Base-by-base conservation (phyloP, 1,140 invertebrate genomes). In the Leptinotarsa defecta region DNA sequence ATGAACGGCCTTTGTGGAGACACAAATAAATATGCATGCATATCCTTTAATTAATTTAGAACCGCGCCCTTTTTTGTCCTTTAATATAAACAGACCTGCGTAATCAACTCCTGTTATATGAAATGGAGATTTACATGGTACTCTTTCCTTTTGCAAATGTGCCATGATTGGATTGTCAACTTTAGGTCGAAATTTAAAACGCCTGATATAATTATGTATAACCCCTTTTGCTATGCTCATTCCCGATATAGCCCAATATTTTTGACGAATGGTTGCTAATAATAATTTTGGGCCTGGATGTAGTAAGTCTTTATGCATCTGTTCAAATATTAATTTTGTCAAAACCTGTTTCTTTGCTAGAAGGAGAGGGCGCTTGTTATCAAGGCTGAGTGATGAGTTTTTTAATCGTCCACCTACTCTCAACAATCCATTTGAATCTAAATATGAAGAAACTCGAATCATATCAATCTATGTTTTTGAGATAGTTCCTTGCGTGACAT, bases 81-180 rank as follows among this genome's bases (percentile, higher is more conserved):
- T 65, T 11, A 65, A 65, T 65, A 27, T 65, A 20, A 65, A 65
- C 13, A 20, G 63, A 19, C 63, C 63, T 64, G 63, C 13, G 13
- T 20, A 64, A n/a, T 64, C 63, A 0, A 64, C n/a, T 20, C 19
- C 63, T 15, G 63, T 64, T 64, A 20, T 20, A 20, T n/a, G 1
- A 24, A 64, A 20, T n/a, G n/a, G 63, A 20, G 13, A 3, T 64
- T 20, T n/a, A 3, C n/a, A 20, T 13, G 13, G 24, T 13, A 64
- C 63, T 20, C 63, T 19, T 20, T 64, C 19, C 19, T 64, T 24
- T 64, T 5, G 63, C 19, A 65, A 20, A 17, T 65, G 19, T 22
- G 63, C 8, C 20, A 65, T 65, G 20, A 65, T 15, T 1, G 13
- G 19, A 20, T 19, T 13, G 13, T n/a, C 22, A 24, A n/a, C 15